Evolutionary conservation across 2,888 invertebrate species (phyloP), one percentile per base, ranked within the genome.

Genomic region (Rapana venosa): DNA sequence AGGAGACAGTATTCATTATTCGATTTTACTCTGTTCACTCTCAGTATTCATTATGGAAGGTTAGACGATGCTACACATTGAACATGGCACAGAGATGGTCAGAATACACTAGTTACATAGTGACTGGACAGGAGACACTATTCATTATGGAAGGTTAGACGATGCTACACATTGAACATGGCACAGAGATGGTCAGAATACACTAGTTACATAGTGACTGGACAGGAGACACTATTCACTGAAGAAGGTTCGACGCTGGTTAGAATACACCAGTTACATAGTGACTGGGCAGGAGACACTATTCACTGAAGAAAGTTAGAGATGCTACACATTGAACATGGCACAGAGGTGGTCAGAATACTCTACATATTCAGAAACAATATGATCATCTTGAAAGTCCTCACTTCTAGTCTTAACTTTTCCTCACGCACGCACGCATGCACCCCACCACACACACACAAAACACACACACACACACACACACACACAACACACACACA

Each of bases 381-480:
- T 15, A 11, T 61, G 61, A 61, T 15, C 11, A 11, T 61, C 61
- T 61, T 17, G 11, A 11, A 15, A 11, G 11, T 17, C 61, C 61
- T 61, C 61, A 15, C 61, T 61, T 17, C 17, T 17, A 15, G 13
- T 61, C 61, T 61, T 17, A 15, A 11, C 17, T 17, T 61, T n/a
- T n/a, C n/a, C n/a, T n/a, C 66, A 66, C 66, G 13, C 66, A 66
- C 66, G 13, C 66, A 66, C 66, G 13, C 66, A 66, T 13, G 13
- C 66, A 66, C 66, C n/a, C n/a, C n/a, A n/a, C n/a, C n/a, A 66
- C 66, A 92, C 66, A 66, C 66, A 66, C 36, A 32, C 92, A 22
- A n/a, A n/a, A 47, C 26, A 83, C 26, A 47, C 79, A 47, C 47
- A 47, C 81, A 47, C 47, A 83, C 22, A 83, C 47, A 26, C 47